Evolutionary conservation across 1,140 invertebrate genomes (phyloP).

Genomic region (Drosophila lacteicornis): DNA sequence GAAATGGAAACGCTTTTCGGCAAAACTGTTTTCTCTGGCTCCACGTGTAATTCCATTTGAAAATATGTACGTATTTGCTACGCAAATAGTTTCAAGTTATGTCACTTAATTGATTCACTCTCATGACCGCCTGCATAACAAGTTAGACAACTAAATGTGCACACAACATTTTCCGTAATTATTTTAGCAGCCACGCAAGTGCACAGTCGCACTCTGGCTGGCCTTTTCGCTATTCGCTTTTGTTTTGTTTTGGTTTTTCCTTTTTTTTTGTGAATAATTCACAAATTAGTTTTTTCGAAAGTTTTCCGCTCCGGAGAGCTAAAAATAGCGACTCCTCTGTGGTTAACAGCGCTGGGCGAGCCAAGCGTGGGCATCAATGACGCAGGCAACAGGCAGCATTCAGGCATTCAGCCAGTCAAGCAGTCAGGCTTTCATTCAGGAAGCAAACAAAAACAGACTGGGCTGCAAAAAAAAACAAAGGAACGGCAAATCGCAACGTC

Average conservation of each 20-base stretch:
- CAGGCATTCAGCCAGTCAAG: constrained; percentile 17
- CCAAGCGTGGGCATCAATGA: constrained; percentile 53
- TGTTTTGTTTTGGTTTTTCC: not conserved
- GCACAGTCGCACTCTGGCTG: constrained; percentile 5
- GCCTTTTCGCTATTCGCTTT: too few species aligned
- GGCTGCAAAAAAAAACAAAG: constrained; percentile 15
- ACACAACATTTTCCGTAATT: constrained; percentile 26
- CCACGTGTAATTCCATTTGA: not conserved
- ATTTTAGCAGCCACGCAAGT: constrained; percentile 33
- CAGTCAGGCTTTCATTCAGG: constrained; percentile 23
- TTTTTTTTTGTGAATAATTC: constrained; percentile 19
- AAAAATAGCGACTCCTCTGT: constrained; percentile 25
- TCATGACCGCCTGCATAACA: constrained; percentile 16
- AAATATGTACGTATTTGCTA: not conserved
- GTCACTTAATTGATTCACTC: constrained; percentile 22
- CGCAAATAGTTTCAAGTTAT: not conserved
- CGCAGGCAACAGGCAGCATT: constrained; percentile 38
- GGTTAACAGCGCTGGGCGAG: constrained; percentile 31
- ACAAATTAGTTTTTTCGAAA: constrained; percentile 38
- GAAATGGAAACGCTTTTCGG: not conserved
- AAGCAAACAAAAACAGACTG: constrained; percentile 31
- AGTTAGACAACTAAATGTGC: constrained; percentile 19
- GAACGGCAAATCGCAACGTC: constrained; percentile 32
- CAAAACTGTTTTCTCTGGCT: not conserved
- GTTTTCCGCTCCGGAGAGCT: constrained; percentile 13